phyloP scores from a whole-genome alignment of 2,113 vertebrate species.

The Chauna torquata region DNA sequence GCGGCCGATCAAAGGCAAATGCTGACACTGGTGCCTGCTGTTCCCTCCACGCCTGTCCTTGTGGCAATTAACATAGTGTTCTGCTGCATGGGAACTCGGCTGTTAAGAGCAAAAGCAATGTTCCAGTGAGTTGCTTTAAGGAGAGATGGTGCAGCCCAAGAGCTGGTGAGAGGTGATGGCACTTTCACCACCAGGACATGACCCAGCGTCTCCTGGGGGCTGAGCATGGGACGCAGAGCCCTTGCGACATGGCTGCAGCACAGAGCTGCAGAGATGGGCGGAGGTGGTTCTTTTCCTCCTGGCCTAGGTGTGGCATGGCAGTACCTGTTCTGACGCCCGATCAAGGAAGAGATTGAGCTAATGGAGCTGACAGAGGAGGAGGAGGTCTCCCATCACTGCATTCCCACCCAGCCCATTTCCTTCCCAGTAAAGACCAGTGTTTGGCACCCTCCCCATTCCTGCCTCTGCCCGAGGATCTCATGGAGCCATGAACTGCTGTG shows the following conservation, averaged over 20 bases:
- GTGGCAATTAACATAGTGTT: neutral
- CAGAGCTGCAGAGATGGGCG: fast-evolving
- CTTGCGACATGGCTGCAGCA: neutral
- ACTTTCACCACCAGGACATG: fast-evolving
- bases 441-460: neutral
- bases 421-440: neutral
- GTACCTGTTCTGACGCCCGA: neutral
- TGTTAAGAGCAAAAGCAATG: fast-evolving
- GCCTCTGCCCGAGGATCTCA: neutral
- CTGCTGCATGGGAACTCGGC: neutral
- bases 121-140: neutral
- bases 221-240: neutral
- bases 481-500: neutral
- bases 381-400: neutral
- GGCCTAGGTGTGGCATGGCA: neutral
- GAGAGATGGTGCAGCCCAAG: neutral
- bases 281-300: neutral
- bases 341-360: neutral
- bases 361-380: neutral
- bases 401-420: neutral
- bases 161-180: neutral
- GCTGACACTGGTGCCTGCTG: neutral
- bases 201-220: neutral
- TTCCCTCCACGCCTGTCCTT: neutral
- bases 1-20: neutral